Conservation (phyloP, 2,797 vertebrate species). For the Sciurus carolinensis region DNA sequence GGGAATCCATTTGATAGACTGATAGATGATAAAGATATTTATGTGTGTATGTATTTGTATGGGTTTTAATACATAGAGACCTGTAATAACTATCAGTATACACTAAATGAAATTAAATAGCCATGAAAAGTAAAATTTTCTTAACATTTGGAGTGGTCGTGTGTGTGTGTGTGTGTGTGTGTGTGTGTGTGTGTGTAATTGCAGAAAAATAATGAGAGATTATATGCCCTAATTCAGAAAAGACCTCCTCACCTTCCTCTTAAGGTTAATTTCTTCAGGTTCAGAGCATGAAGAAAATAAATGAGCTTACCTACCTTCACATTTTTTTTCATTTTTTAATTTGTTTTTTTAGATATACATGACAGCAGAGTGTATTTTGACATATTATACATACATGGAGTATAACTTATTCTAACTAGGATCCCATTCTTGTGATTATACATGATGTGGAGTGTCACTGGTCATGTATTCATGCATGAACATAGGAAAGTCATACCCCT, state of each 20-base stretch:
- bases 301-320: background rate
- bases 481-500: too few species aligned
- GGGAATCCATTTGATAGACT: background rate
- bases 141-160: background rate
- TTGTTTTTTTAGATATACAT: too few species aligned
- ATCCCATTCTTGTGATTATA: too few species aligned
- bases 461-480: too few species aligned
- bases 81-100: background rate
- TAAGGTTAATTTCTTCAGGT: background rate
- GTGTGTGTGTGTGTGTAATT: background rate
- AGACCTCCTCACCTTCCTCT: background rate
- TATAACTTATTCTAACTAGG: too few species aligned
- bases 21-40: background rate
- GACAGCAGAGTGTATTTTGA: too few species aligned
- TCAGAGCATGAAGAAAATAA: background rate
- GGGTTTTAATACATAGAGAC: background rate
- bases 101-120: background rate
- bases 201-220: background rate
- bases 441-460: too few species aligned
- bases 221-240: background rate
- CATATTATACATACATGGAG: too few species aligned
- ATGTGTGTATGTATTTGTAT: background rate
- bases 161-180: background rate
- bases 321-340: too few species aligned
- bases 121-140: background rate